Base-by-base conservation (phyloP, 2,888 invertebrate species). In the Euclidia mi region DNA sequence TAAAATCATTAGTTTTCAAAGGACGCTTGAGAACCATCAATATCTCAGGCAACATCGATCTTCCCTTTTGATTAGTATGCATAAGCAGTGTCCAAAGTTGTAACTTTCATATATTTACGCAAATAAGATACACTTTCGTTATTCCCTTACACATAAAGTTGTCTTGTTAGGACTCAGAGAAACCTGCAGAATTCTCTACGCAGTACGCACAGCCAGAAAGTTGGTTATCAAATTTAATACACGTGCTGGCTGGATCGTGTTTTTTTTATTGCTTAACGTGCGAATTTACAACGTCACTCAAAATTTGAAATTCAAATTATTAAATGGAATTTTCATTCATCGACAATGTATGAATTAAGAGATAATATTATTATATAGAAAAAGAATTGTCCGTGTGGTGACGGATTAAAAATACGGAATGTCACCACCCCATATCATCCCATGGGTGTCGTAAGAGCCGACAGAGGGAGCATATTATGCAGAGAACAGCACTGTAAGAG, bases 301-400 rank as follows among this genome's bases (percentile, higher is more conserved):
- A 11, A 20, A 28, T 40, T 35, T 61, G 42, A 48, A 47, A 48
- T 57, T 61, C 38, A 29, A 45, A 58, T 3, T 53, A 58, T 53
- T 56, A 62, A 65, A 52, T 41, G 60, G 66, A 72, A 73, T 65
- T 70, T 82, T 79, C 81, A 82, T 83, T 83, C 82, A 84, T 73
- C 41, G 46, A 58, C 65, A 59, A 53, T 63, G 59, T 65, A 68
- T 58, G 59, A 71, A 76, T 71, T 56, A 45, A 65, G 72, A 73
- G n/a, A n/a, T n/a, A n/a, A n/a, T n/a, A n/a, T n/a, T n/a, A n/a
- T n/a, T n/a, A n/a, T n/a, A n/a, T n/a, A n/a, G n/a, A n/a, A n/a
- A n/a, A n/a, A n/a, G n/a, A n/a, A n/a, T n/a, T n/a, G n/a, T n/a
- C n/a, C n/a, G n/a, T n/a, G n/a, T n/a, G n/a, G n/a, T n/a, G n/a